A percentile compares a stretch with the other conserved stretches of the same genome.
Evolutionary conservation across 2,113 vertebrate genomes (phyloP).

Genomic region (Eidolon helvum): DNA sequence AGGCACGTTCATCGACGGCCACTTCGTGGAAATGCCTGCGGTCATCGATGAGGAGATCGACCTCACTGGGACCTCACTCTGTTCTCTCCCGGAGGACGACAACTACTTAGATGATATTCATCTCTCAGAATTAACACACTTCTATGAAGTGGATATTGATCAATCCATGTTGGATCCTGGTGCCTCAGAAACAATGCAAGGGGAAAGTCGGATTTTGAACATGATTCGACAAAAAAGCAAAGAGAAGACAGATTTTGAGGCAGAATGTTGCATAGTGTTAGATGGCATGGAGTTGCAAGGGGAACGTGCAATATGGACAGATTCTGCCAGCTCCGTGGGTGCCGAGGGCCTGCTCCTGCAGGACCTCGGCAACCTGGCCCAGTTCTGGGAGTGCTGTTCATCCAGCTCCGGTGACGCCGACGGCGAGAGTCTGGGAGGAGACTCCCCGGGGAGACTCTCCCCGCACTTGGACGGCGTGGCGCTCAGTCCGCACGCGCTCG

Average conservation of each 20-base stretch:
- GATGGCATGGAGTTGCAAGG: constrained; percentile 97
- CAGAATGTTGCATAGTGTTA: constrained; percentile 98
- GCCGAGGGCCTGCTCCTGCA: constrained; percentile 93
- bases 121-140: constrained; percentile 98
- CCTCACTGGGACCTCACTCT: constrained; percentile 93
- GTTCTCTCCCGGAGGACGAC: constrained; percentile 95
- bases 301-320: constrained; percentile 99
- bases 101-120: constrained; percentile 98
- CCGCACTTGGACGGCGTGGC: constrained; percentile 91
- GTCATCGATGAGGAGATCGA: constrained; percentile 91
- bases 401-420: constrained; percentile 96
- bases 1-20: constrained; percentile 97
- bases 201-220: constrained; percentile 98
- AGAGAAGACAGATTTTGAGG: constrained; percentile 94
- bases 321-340: constrained; percentile 90
- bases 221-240: constrained; percentile 99
- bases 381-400: constrained; percentile 97
- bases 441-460: constrained; percentile 93
- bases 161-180: constrained; percentile 99
- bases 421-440: constrained; percentile 94
- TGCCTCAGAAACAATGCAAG: constrained; percentile 98
- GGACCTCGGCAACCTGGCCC: constrained; percentile 94
- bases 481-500: constrained; percentile 89
- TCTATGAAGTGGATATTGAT: constrained; percentile 99
- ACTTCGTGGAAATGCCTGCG: constrained; percentile 97